Evolutionary conservation across 2,797 vertebrate genomes (phyloP), one percentile per base, ranked within the genome.

Genomic region (Bovichtus variegatus): DNA sequence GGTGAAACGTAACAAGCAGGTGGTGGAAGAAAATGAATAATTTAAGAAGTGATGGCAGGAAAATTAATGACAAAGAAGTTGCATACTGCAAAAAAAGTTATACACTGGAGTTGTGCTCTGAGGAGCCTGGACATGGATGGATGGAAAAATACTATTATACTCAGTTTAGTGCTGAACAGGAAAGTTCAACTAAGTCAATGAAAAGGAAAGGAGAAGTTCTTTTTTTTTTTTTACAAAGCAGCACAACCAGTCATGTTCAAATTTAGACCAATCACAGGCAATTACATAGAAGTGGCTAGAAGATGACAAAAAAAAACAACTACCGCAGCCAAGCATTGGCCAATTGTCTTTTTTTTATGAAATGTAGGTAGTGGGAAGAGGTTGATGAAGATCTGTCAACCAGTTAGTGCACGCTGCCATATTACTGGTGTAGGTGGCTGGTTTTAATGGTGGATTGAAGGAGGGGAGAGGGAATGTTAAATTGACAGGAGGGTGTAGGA

Each of bases 11-110:
- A 55, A 58, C 54, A 67, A 43, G 49, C 34, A 55, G 63, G 61
- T 60, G 44, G n/a, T 49, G 55, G 69, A 74, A 83, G 21, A 57
- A 80, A 84, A 66, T 34, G 1, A 78, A 76, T 77, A 36, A 74
- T 78, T 58, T 43, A 65, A 51, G 8, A 74, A 55, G 34, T 18
- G 46, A 67, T 74, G 59, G 46, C 38, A 58, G 49, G 49, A 64
- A 73, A 76, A 74, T 60, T 9, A 50, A 18, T 50, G 13, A n/a
- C 9, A 18, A 18, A 54, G 41, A 18, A 51, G 46, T 40, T 10
- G 36, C 40, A 43, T 41, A 2, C 12, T 29, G 18, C 62, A 18
- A 68, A 85, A 76, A 25, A 77, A 59, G 71, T 75, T 67, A 19
- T 53, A 44, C 18, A n/a, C 44, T 21, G 12, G 7, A 75, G 18